phyloP scores from a whole-genome alignment of 2,797 vertebrate species.

The Clarias platycephalus region DNA sequence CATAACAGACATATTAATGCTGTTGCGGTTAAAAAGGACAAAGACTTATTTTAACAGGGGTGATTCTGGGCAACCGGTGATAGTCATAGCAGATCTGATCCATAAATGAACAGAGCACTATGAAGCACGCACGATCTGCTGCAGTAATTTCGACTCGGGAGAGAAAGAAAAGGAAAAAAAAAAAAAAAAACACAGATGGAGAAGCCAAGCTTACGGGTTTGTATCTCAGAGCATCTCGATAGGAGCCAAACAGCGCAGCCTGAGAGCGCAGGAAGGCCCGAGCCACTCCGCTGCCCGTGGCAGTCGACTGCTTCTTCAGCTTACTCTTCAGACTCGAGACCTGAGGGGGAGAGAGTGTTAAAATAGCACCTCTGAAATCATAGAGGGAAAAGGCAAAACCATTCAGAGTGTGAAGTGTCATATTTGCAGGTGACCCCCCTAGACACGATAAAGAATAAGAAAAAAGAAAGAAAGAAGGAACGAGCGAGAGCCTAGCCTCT shows the following conservation, averaged over 20 bases:
- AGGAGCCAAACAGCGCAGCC: conserved; percentile 93
- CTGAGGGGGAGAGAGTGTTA: conserved; percentile 76
- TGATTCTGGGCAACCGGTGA: background rate
- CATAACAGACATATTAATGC: conserved; percentile 1
- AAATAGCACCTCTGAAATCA: conserved; percentile 98
- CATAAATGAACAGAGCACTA: background rate
- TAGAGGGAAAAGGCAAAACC: conserved; percentile 80
- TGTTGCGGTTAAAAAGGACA: background rate
- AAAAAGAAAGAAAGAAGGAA: conserved; percentile 54
- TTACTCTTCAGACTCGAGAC: conserved; percentile 94
- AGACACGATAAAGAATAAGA: conserved; percentile 62
- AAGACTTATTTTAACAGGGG: background rate
- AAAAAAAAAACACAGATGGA: background rate
- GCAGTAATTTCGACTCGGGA: background rate
- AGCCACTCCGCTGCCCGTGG: conserved; percentile 90
- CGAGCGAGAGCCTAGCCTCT: conserved; percentile 70
- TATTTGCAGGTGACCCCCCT: conserved; percentile 83
- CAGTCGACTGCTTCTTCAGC: conserved; percentile 98
- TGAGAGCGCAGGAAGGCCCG: conserved; percentile 90
- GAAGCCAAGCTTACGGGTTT: conserved; percentile 83
- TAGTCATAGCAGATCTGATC: background rate
- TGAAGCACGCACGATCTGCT: background rate
- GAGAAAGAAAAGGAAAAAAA: too few relatives aligned
- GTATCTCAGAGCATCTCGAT: conserved; percentile 94
- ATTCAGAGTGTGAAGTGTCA: conserved; percentile 89